Evolutionary conservation across 2,888 invertebrate species (phyloP).

Genomic region (Dendrolimus houi): DNA sequence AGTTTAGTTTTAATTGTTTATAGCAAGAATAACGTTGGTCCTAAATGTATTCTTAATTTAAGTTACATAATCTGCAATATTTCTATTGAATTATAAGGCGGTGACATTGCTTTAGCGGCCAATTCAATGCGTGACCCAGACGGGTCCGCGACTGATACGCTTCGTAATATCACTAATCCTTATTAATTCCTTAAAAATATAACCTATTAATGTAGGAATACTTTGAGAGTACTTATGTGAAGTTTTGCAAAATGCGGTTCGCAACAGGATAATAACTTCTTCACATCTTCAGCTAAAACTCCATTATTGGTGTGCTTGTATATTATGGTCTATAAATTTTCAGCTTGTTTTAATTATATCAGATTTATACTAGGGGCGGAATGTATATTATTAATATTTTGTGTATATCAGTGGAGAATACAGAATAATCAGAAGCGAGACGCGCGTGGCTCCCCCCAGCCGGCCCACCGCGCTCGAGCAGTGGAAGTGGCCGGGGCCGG

Average conservation of each 20-base stretch:
- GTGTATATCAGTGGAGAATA: conserved; percentile 54
- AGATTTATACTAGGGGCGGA: conserved; percentile 38
- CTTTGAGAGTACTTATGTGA: conserved; percentile 57
- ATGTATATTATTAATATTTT: conserved; percentile 59
- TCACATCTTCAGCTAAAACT: conserved; percentile 15
- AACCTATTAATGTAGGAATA: conserved; percentile 20
- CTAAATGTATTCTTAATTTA: neutral
- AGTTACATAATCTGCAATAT: conserved; percentile 45
- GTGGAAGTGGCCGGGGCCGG: conserved; percentile 1
- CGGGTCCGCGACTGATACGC: neutral
- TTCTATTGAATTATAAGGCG: conserved; percentile 35
- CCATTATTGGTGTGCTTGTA: conserved; percentile 50
- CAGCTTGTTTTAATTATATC: conserved; percentile 65
- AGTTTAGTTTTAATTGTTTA: conserved; percentile 5
- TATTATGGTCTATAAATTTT: conserved; percentile 67
- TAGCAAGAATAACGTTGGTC: neutral
- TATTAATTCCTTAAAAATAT: neutral
- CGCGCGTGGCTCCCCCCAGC: conserved; percentile 32
- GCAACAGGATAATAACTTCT: conserved; percentile 27
- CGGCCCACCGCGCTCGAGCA: conserved; percentile 16
- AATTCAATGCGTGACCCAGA: neutral
- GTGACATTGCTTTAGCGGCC: conserved; percentile 36
- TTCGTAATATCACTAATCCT: neutral
- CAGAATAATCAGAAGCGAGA: conserved; percentile 22
- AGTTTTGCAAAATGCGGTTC: conserved; percentile 38